phyloP scores from a whole-genome alignment of 2,113 vertebrate species.

The Chamaetylas fuelleborni region DNA sequence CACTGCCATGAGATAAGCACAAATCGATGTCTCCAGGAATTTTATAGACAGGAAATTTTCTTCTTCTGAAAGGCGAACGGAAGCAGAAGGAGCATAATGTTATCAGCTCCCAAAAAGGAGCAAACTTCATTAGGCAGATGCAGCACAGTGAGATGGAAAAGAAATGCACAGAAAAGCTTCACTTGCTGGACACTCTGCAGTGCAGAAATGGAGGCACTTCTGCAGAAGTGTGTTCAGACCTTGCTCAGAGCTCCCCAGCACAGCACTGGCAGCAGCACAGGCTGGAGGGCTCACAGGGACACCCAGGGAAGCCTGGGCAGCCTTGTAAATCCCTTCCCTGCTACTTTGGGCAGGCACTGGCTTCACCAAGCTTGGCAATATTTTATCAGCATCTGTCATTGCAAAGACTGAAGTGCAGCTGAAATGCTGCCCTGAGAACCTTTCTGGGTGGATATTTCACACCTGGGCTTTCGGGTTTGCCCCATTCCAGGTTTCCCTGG shows the following conservation, averaged over 20 bases:
- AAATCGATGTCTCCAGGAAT: neutral
- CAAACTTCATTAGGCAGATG: neutral
- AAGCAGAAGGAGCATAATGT: neutral
- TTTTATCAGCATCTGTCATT: neutral
- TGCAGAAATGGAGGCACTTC: fast-evolving
- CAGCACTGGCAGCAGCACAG: neutral
- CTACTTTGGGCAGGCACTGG: fast-evolving
- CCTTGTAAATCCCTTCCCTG: neutral
- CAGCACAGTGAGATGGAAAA: fast-evolving
- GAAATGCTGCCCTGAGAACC: neutral
- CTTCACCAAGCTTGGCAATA: neutral
- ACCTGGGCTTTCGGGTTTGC: neutral
- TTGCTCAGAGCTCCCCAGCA: fast-evolving
- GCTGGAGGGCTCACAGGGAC: neutral
- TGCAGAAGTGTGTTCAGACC: fast-evolving
- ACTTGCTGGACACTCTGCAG: neutral
- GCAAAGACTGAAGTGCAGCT: fast-evolving
- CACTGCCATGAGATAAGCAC: neutral
- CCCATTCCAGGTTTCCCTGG: neutral
- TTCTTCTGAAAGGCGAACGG: neutral
- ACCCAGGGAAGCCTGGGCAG: neutral
- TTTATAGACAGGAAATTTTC: neutral
- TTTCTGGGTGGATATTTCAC: neutral
- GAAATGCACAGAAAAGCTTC: neutral
- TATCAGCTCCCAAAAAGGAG: neutral